phyloP scores from a whole-genome alignment of 2,113 vertebrate species.

The Phaethornis superciliosus region DNA sequence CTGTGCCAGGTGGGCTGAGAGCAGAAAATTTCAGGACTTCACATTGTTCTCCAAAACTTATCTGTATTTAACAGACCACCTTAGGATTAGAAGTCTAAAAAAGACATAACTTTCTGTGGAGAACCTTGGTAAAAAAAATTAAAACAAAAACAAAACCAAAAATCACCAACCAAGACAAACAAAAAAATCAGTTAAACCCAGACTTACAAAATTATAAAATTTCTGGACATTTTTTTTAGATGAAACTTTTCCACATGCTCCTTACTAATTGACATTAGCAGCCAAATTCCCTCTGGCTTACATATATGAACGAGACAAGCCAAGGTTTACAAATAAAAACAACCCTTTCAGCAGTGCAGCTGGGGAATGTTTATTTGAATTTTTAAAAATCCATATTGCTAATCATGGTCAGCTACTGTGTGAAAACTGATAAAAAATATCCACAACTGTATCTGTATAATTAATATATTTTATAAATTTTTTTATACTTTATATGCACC shows the following conservation, averaged over 20 bases:
- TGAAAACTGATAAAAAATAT: neutral
- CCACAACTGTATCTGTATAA: rapidly evolving
- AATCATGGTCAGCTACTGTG: neutral
- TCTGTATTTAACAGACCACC: neutral
- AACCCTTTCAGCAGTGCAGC: neutral
- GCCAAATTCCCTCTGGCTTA: neutral
- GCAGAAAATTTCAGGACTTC: neutral
- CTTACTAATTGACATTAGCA: neutral
- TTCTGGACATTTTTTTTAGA: neutral
- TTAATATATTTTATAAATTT: neutral
- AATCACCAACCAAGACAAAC: too few species aligned
- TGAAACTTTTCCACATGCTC: neutral
- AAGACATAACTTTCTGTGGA: neutral
- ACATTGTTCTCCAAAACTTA: neutral
- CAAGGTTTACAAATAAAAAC: neutral
- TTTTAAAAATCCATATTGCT: neutral
- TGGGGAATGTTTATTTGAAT: neutral
- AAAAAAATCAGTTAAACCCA: neutral
- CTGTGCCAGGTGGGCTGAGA: neutral
- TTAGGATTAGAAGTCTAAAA: neutral
- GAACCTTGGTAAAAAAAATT: neutral
- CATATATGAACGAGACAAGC: neutral
- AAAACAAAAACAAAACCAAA: neutral
- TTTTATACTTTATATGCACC: neutral
- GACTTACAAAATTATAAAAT: neutral